Percentiles rank a stretch among this genome's conserved stretches.
Conservation (phyloP, 2,888 invertebrate genomes). For the Drosophila anceps region DNA sequence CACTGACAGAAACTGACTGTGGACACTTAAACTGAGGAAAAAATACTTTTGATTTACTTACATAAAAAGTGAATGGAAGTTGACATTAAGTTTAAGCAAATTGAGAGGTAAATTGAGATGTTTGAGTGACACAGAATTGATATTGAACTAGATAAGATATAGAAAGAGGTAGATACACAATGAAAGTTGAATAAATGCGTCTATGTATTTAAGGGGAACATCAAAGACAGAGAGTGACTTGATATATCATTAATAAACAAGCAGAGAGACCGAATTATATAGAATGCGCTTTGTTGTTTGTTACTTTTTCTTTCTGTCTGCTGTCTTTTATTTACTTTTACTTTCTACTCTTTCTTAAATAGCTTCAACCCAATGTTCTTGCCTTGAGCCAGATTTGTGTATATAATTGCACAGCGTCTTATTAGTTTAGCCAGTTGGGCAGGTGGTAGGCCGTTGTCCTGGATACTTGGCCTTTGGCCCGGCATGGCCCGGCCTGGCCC, state of each 20-base stretch:
- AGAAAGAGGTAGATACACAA: too few species aligned
- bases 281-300: too few species aligned
- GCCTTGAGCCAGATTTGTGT: slow-evolving; percentile 44
- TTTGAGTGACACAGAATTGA: too few species aligned
- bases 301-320: too few species aligned
- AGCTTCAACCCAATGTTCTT: not conserved
- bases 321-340: too few species aligned
- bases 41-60: not conserved
- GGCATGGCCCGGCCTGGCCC: not conserved
- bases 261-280: too few species aligned
- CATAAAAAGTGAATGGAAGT: not conserved
- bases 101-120: not conserved
- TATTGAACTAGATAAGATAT: too few species aligned
- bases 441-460: slow-evolving; percentile 26
- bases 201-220: too few species aligned
- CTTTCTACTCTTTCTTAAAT: slow-evolving; percentile 9
- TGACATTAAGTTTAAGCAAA: not conserved
- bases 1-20: slow-evolving; percentile 1
- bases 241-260: too few species aligned
- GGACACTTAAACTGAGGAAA: not conserved
- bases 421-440: slow-evolving; percentile 53
- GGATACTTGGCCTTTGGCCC: slow-evolving; percentile 16
- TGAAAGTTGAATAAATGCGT: too few species aligned
- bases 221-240: not conserved
- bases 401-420: slow-evolving; percentile 66